A percentile compares a stretch with the other conserved stretches of the same genome.
These are phyloP conservation scores for Macaca mulatta DNA, from an alignment of 2,113 vertebrate genomes.

Conservation along the genomic window DNA sequence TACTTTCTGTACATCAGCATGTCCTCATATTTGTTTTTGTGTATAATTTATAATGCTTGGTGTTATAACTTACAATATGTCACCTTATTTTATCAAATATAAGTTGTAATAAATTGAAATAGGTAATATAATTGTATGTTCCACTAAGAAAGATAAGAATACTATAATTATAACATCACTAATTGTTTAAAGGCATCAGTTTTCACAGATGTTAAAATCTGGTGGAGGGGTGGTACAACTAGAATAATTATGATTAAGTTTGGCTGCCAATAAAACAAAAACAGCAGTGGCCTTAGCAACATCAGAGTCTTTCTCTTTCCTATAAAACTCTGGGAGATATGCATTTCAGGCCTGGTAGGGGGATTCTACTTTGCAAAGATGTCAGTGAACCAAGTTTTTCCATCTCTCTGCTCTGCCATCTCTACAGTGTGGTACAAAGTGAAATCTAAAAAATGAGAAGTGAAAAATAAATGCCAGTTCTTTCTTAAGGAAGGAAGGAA, in stretches of 20 bases:
- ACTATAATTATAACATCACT: conserved; percentile 26
- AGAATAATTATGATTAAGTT: background rate
- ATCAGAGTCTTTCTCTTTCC: background rate
- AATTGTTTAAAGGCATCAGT: conserved; percentile 12
- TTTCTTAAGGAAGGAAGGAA: background rate
- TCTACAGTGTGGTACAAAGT: background rate
- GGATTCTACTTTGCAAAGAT: background rate
- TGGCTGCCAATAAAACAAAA: background rate
- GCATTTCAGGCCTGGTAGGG: background rate
- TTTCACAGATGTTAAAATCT: conserved; percentile 23
- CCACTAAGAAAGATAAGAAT: conserved; percentile 39
- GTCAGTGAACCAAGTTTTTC: background rate
- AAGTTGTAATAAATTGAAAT: conserved; percentile 40
- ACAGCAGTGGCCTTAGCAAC: background rate
- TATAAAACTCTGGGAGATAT: background rate
- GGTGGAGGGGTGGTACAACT: background rate
- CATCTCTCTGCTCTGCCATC: background rate
- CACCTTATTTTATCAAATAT: conserved; percentile 39
- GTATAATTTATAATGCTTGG: background rate
- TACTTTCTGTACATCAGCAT: conserved; percentile 7
- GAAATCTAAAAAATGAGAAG: background rate
- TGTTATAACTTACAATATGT: background rate
- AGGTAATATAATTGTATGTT: conserved; percentile 32
- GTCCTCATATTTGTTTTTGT: background rate
- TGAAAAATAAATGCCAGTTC: background rate